Conservation (phyloP, 2,888 invertebrate species). For the Darwinula stevensoni region DNA sequence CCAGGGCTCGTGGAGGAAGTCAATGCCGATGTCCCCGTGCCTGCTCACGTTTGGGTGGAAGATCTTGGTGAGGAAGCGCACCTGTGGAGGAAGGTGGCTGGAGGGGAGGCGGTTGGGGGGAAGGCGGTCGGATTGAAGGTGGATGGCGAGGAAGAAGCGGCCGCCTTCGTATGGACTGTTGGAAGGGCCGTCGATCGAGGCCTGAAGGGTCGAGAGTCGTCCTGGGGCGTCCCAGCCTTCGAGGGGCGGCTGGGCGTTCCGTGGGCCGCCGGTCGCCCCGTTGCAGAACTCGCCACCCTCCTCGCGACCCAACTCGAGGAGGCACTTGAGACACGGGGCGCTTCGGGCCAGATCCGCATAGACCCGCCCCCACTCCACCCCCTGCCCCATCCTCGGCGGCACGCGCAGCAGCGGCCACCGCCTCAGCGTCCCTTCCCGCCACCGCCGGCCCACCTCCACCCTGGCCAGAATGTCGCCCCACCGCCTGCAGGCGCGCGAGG, state of each 20-base stretch:
- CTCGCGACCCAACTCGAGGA: conserved; percentile 54
- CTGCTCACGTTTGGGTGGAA: conserved; percentile 81
- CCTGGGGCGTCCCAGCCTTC: too few relatives aligned
- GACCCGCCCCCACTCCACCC: too few relatives aligned
- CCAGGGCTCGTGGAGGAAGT: conserved; percentile 87
- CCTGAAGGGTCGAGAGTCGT: too few relatives aligned
- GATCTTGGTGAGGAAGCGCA: conserved; percentile 69
- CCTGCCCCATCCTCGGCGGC: too few relatives aligned
- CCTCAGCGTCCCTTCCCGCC: conserved; percentile 40
- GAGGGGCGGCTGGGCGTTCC: too few relatives aligned
- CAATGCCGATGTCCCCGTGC: conserved; percentile 82
- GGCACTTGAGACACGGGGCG: conserved; percentile 55
- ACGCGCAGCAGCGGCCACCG: conserved; percentile 77
- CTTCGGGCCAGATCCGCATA: too few relatives aligned
- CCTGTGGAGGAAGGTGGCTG: conserved; percentile 68
- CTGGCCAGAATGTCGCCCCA: conserved; percentile 53
- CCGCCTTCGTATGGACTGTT: conserved; percentile 87
- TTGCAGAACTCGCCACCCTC: too few relatives aligned
- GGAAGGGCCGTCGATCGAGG: conserved; percentile 61
- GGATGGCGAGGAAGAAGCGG: conserved; percentile 60
- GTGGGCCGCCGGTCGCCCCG: too few relatives aligned
- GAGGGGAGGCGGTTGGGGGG: too few relatives aligned
- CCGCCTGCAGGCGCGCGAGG: conserved; percentile 51
- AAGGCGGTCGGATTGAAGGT: too few relatives aligned
- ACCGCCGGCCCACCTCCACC: conserved; percentile 42